phyloP scores from a whole-genome alignment of 2,888 invertebrate species.

The Ectemnius cavifrons region DNA sequence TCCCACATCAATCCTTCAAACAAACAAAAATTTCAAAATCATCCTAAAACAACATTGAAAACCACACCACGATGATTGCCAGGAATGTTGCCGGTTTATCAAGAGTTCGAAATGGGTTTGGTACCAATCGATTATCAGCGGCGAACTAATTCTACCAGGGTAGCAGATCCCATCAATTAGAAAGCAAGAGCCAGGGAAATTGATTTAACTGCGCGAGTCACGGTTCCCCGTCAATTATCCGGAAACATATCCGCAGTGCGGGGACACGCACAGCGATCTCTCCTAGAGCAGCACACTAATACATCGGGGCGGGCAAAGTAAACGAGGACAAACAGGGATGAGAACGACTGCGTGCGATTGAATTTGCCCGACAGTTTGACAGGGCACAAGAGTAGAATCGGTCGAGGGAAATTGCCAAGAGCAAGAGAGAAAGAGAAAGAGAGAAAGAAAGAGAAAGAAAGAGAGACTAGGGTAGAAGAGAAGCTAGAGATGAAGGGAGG shows the following conservation, averaged over 20 bases:
- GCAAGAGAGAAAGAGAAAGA: constrained; percentile 19
- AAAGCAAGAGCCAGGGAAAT: constrained; percentile 37
- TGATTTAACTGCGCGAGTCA: constrained; percentile 53
- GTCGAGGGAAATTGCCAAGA: neutral
- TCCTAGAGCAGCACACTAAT: too few relatives aligned
- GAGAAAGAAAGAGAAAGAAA: constrained; percentile 25
- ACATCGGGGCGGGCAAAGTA: neutral
- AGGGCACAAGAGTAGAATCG: constrained; percentile 44
- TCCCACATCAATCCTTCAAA: too few relatives aligned
- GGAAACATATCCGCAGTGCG: constrained; percentile 50
- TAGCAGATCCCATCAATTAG: constrained; percentile 33
- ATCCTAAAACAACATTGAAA: too few relatives aligned
- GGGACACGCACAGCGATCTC: constrained; percentile 23
- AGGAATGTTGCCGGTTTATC: too few relatives aligned
- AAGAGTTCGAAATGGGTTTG: too few relatives aligned
- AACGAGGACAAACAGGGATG: constrained; percentile 56
- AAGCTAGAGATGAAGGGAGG: constrained; percentile 46
- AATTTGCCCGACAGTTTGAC: constrained; percentile 76
- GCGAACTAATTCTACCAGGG: too few relatives aligned
- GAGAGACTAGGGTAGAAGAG: constrained; percentile 42
- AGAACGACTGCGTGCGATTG: constrained; percentile 75
- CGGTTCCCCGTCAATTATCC: constrained; percentile 53
- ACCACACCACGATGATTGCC: too few relatives aligned
- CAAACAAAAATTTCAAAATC: too few relatives aligned
- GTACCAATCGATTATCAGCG: neutral